Conservation (phyloP, 1,140 invertebrate genomes). For the Ephestia elutella region DNA sequence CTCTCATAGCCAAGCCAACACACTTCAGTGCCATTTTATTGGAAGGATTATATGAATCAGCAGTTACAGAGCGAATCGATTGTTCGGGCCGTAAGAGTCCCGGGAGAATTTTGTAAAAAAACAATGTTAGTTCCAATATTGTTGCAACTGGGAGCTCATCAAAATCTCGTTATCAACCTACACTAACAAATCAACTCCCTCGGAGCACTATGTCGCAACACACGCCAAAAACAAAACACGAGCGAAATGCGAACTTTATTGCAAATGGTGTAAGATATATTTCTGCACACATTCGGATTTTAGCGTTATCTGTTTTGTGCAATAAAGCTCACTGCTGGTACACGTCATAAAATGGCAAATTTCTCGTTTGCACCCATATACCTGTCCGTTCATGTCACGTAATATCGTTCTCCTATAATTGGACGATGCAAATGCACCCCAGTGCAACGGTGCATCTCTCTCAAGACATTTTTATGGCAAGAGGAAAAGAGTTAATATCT, state of each 20-base stretch:
- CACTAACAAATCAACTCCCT: constrained; percentile 26
- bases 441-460: constrained; percentile 15
- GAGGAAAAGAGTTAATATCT: constrained; percentile 46
- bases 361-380: constrained; percentile 19
- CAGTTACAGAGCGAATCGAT: background rate
- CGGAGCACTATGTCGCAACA: background rate
- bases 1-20: background rate
- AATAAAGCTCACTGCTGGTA: constrained; percentile 22
- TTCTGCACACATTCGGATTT: background rate
- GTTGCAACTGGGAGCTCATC: constrained; percentile 22
- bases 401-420: constrained; percentile 33
- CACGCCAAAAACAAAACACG: background rate
- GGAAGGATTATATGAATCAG: background rate
- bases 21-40: background rate
- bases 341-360: constrained; percentile 31
- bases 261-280: background rate
- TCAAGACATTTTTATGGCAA: constrained; percentile 48
- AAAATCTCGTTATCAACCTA: constrained; percentile 35
- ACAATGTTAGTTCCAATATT: background rate
- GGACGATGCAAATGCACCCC: constrained; percentile 43
- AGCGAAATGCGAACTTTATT: constrained; percentile 6
- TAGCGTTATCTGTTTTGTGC: constrained; percentile 15
- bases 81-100: background rate
- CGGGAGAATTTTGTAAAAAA: background rate
- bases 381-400: constrained; percentile 8